Evolutionary conservation across 2,113 vertebrate genomes (phyloP).

Genomic region (Ochotona princeps): DNA sequence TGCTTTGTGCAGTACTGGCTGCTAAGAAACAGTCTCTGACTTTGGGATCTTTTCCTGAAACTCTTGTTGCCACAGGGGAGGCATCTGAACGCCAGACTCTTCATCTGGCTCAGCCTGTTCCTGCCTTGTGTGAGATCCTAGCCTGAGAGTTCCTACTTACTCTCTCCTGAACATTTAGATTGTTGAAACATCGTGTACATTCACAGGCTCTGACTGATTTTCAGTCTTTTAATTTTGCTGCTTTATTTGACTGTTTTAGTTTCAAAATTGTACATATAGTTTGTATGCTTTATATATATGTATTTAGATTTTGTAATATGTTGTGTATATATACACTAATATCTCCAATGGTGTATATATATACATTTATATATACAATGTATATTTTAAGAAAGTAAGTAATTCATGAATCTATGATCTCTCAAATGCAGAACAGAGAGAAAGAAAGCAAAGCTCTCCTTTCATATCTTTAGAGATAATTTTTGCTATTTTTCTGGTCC

Average conservation of each 20-base stretch:
- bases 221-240: not conserved
- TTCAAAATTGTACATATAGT: not conserved
- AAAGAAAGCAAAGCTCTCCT: not conserved
- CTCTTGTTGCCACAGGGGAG: not conserved
- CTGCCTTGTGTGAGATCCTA: not conserved
- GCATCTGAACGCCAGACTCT: too few relatives aligned
- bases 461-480: not conserved
- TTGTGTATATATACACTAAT: too few relatives aligned
- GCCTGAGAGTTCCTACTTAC: not conserved
- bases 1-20: not conserved
- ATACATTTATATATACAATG: not conserved
- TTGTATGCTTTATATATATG: not conserved
- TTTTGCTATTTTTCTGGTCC: not conserved
- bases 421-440: not conserved
- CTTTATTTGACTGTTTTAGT: not conserved
- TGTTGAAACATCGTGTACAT: not conserved
- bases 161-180: not conserved
- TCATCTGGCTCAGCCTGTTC: not conserved
- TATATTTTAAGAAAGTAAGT: not conserved
- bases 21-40: slow-evolving; percentile 30
- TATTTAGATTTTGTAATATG: not conserved
- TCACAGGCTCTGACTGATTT: not conserved
- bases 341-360: not conserved
- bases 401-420: not conserved
- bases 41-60: not conserved